These are phyloP conservation scores for Ivindomyrus marchei DNA, from an alignment of 2,113 vertebrate genomes.

Conservation along the genomic window DNA sequence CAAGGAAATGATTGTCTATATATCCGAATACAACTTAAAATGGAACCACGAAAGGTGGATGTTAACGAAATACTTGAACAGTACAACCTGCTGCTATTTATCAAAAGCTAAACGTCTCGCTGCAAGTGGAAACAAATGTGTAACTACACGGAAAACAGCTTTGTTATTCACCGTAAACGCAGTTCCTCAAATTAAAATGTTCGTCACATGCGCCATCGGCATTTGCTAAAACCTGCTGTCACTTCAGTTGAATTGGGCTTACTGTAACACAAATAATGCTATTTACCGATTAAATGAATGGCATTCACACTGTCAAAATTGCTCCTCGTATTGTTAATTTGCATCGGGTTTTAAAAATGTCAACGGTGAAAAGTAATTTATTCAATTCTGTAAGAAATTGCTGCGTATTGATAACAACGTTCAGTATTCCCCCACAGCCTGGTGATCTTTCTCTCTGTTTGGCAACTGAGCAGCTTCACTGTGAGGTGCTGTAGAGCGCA, in stretches of 20 bases:
- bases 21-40: not conserved
- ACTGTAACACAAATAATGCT: not conserved
- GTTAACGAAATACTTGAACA: not conserved
- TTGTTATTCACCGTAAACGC: not conserved
- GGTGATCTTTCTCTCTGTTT: not conserved
- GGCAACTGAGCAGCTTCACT: conserved; percentile 22
- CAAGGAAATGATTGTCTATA: not conserved
- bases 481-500: conserved; percentile 41
- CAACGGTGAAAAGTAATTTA: not conserved
- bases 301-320: not conserved
- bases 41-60: not conserved
- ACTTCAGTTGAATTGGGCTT: not conserved
- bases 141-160: not conserved
- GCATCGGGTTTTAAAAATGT: not conserved
- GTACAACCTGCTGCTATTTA: not conserved
- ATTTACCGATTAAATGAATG: not conserved
- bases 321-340: not conserved
- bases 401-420: not conserved
- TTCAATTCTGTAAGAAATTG: not conserved
- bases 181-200: not conserved
- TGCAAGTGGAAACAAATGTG: not conserved
- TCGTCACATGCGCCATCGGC: not conserved
- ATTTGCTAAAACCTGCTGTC: not conserved
- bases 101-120: not conserved
- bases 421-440: not conserved